These are phyloP conservation scores for Nomia melanderi DNA, from an alignment of 1,140 invertebrate species.

Conservation along the genomic window DNA sequence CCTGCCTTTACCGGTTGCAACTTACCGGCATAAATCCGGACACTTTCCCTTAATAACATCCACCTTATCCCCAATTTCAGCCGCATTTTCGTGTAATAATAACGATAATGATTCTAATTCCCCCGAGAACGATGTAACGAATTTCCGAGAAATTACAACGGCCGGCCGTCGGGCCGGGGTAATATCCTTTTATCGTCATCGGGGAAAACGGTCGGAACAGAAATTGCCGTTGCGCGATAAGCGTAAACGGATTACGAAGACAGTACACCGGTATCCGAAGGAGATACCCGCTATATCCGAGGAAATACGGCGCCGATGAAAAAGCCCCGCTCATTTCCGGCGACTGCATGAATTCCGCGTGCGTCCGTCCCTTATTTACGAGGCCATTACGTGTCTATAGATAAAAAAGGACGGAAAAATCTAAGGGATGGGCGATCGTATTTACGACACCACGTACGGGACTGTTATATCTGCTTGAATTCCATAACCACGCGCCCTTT, in stretches of 20 bases:
- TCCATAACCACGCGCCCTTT: too few relatives aligned
- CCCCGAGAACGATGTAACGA: too few relatives aligned
- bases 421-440: not conserved
- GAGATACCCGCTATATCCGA: not conserved
- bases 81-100: too few relatives aligned
- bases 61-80: too few relatives aligned
- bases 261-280: too few relatives aligned
- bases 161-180: too few relatives aligned
- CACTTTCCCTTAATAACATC: too few relatives aligned
- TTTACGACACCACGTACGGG: slow-evolving; percentile 24
- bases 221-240: not conserved
- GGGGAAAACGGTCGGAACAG: not conserved
- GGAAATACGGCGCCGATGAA: slow-evolving; percentile 6
- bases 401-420: slow-evolving; percentile 15
- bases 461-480: slow-evolving; percentile 18
- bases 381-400: slow-evolving; percentile 19
- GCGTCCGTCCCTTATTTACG: slow-evolving; percentile 30
- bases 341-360: slow-evolving; percentile 5
- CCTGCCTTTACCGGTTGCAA: too few relatives aligned
- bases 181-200: not conserved
- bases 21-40: too few relatives aligned
- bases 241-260: slow-evolving; percentile 5
- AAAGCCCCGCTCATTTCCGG: not conserved
- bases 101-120: too few relatives aligned
- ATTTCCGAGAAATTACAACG: too few relatives aligned